These are phyloP conservation scores for Enteromius thamalakanensis DNA, from an alignment of 2,797 vertebrate species.

Conservation along the genomic window DNA sequence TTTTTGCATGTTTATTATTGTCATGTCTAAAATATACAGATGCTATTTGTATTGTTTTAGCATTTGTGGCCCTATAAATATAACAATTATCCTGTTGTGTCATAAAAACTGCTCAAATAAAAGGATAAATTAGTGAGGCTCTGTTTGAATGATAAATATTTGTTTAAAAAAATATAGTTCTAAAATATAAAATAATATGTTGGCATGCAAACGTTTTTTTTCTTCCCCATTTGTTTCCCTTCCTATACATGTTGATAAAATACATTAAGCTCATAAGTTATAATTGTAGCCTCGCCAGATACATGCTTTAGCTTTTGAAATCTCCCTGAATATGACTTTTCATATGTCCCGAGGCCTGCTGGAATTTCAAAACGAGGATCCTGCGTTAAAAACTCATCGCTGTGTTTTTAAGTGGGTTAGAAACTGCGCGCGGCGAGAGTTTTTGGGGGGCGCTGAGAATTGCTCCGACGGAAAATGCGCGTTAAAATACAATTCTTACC, in stretches of 20 bases:
- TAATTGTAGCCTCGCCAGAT: not conserved
- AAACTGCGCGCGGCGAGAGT: not conserved
- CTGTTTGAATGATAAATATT: not conserved
- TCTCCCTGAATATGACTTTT: not conserved
- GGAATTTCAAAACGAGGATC: not conserved
- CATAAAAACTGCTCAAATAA: not conserved
- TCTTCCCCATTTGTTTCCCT: not conserved
- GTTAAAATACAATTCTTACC: constrained; percentile 76
- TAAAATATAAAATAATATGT: not conserved
- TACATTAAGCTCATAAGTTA: not conserved
- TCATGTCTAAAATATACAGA: not conserved
- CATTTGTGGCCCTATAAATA: not conserved
- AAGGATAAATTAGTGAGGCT: not conserved
- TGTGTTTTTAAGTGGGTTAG: constrained; percentile 18
- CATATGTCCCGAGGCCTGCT: not conserved
- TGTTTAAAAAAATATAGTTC: not conserved
- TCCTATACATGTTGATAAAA: not conserved
- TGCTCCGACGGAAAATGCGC: not conserved
- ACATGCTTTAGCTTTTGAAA: not conserved
- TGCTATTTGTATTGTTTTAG: not conserved
- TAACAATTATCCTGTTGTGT: not conserved
- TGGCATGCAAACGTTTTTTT: not conserved
- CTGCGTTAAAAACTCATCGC: not conserved
- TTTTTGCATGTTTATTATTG: not conserved
- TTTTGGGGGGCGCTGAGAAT: not conserved